These are phyloP conservation scores for Malurus elegans DNA, from an alignment of 2,113 vertebrate genomes.

Conservation along the genomic window DNA sequence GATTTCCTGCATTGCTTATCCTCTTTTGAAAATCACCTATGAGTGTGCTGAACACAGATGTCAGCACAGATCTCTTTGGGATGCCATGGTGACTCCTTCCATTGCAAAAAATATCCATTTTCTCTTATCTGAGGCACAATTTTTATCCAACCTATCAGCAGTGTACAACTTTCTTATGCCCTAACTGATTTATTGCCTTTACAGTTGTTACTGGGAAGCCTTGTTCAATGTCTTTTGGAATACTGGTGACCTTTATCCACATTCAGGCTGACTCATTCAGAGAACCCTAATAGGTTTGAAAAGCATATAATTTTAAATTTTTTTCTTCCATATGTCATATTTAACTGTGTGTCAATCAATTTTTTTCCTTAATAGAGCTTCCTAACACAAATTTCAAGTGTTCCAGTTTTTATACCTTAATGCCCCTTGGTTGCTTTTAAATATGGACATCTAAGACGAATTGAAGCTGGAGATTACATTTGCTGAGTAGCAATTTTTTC, in stretches of 20 bases:
- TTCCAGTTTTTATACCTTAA: neutral
- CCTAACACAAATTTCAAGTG: neutral
- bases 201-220: neutral
- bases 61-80: neutral
- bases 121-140: neutral
- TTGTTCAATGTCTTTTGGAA: neutral
- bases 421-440: rapidly evolving
- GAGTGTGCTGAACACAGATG: neutral
- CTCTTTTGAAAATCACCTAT: neutral
- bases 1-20: neutral
- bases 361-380: neutral
- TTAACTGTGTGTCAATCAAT: neutral
- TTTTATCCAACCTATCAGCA: neutral
- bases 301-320: neutral
- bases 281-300: neutral
- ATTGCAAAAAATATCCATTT: neutral
- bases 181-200: neutral
- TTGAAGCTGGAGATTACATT: neutral
- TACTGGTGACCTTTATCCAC: neutral
- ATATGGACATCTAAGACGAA: neutral
- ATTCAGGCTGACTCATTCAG: neutral
- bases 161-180: neutral
- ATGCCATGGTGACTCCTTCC: neutral
- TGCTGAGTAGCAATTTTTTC: neutral
- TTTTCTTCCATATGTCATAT: neutral